Conservation (phyloP, 2,888 invertebrate genomes). For the Phortica magna region DNA sequence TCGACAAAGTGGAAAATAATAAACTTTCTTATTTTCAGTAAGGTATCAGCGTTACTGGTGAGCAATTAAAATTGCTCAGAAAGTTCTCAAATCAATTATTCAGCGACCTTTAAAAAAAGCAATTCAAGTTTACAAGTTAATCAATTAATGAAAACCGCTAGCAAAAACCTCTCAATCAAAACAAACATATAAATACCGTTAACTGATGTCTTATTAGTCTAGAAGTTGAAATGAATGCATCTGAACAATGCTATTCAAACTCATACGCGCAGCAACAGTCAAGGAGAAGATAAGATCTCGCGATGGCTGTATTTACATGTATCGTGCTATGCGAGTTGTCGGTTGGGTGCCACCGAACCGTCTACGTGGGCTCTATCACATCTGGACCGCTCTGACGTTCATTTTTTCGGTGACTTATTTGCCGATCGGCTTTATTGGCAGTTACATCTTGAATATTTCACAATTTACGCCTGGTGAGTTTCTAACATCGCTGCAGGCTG, state of each 20-base stretch:
- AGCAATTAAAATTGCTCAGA: conserved; percentile 5
- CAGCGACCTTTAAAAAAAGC: background rate
- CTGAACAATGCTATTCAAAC: conserved; percentile 53
- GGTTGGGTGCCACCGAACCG: conserved; percentile 56
- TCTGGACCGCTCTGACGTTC: conserved; percentile 51
- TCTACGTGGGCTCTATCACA: conserved; percentile 49
- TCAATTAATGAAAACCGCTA: background rate
- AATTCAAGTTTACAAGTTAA: background rate
- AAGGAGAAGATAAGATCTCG: conserved; percentile 44
- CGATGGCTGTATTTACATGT: conserved; percentile 60
- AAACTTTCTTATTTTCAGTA: too few species aligned
- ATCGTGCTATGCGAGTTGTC: conserved; percentile 54
- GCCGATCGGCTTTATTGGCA: conserved; percentile 57
- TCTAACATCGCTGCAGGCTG: conserved; percentile 63
- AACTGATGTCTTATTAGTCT: background rate
- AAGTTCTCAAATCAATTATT: background rate
- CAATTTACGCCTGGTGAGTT: conserved; percentile 60
- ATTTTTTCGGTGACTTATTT: conserved; percentile 49
- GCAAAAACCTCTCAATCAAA: background rate
- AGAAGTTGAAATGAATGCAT: background rate
- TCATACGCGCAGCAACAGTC: conserved; percentile 53
- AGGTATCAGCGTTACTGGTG: too few species aligned
- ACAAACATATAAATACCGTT: background rate
- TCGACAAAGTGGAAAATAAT: too few species aligned
- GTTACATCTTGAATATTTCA: conserved; percentile 55